Percentiles rank a stretch among this genome's conserved stretches.
Conservation (phyloP, 2,113 vertebrate genomes). For the Gadus macrocephalus region DNA sequence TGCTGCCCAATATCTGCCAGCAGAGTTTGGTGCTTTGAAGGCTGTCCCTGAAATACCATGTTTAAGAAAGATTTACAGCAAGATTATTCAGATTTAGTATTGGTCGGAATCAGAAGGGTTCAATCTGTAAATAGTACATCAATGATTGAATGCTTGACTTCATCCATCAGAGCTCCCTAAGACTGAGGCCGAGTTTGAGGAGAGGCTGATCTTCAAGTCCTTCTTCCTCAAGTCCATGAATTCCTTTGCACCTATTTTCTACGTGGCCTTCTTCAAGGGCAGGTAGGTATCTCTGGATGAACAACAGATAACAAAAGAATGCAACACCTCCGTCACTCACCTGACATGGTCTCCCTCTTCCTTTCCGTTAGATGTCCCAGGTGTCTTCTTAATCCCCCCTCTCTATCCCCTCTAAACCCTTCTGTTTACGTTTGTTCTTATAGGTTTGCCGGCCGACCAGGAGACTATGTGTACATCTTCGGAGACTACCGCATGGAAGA, state of each 20-base stretch:
- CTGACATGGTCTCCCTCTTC: neutral
- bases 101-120: too few relatives aligned
- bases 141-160: slow-evolving; percentile 9
- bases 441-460: slow-evolving; percentile 91
- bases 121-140: neutral
- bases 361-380: neutral
- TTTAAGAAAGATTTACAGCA: too few relatives aligned
- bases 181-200: slow-evolving; percentile 91
- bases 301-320: neutral
- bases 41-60: too few relatives aligned
- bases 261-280: slow-evolving; percentile 98
- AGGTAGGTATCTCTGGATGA: slow-evolving; percentile 70
- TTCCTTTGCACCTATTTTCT: slow-evolving; percentile 95
- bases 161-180: slow-evolving; percentile 85
- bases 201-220: slow-evolving; percentile 90
- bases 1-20: too few relatives aligned
- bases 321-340: neutral
- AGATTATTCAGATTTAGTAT: too few relatives aligned
- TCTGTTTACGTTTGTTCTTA: slow-evolving; percentile 3
- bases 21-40: too few relatives aligned
- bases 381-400: neutral
- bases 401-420: neutral
- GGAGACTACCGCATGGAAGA: slow-evolving; percentile 93
- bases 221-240: slow-evolving; percentile 98
- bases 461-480: slow-evolving; percentile 90